Base-by-base conservation (phyloP, 2,888 invertebrate genomes). In the Leptothorax acervorum region DNA sequence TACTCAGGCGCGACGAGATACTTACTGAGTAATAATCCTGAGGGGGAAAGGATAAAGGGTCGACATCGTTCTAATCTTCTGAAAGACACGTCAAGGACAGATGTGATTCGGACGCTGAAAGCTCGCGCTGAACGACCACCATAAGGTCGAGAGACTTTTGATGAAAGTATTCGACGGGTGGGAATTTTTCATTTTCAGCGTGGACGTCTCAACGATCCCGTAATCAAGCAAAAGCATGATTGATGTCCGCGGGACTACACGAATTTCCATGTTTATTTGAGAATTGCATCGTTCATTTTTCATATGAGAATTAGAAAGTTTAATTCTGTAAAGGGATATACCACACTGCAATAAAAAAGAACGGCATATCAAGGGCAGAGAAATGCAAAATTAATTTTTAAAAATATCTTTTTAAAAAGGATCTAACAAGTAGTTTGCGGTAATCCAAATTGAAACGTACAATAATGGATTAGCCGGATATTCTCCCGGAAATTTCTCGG, bases 381-480 rank as follows among this genome's bases (percentile, higher is more conserved):
- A 70, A 48, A 62, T 48, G 28, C 23, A 11, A 3, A 35, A 62
- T 48, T 39, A n/a, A 51, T 51, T 35, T 39, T 51, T 15, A 5
- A 39, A 53, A 39, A 28, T 39, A 39, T 28, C 28, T 53, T 12
- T 15, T 23, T 23, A 23, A 23, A 23, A 28, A 28, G 6, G 9
- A 62, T 66, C 15, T 23, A 55, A 9, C 9, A 9, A 28, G 11
- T 48, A 31, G n/a, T 45, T n/a, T 23, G 11, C 57, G 28, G 48
- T 73, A 60, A 81, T 73, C 60, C 23, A 71, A 62, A 71, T 60
- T 60, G 60, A 48, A 39, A 35, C 60, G 35, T 62, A 23, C 28
- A 28, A 51, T 81, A 73, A 81, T 45, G 23, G 76, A 79, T 79
- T 62, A 73, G 39, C 39, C 79, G 79, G 60, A 79, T 39, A 48